These are phyloP conservation scores for Calidris pygmaea DNA, from an alignment of 2,113 vertebrate genomes.

Conservation along the genomic window DNA sequence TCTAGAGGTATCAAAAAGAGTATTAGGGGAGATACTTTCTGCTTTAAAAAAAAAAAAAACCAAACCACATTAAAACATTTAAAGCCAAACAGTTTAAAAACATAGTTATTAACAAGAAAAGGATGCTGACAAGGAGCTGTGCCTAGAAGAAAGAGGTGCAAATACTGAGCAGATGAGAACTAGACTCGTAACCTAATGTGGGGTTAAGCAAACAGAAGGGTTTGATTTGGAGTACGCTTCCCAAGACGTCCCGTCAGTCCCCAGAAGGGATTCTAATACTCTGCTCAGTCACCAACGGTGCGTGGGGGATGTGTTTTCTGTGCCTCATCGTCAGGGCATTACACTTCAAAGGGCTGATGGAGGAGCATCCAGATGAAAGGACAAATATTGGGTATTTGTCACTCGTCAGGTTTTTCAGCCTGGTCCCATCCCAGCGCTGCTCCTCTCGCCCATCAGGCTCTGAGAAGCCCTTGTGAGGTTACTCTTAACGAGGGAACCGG, in stretches of 20 bases:
- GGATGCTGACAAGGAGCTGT: neutral
- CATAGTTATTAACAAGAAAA: neutral
- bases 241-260: neutral
- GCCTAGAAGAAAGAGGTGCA: neutral
- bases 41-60: neutral
- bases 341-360: neutral
- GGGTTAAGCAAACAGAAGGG: neutral
- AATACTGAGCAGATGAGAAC: neutral
- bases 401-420: neutral
- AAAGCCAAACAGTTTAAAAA: neutral
- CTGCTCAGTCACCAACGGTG: neutral
- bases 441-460: neutral
- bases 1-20: neutral
- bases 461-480: neutral
- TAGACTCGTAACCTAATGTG: neutral
- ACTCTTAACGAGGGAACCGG: neutral
- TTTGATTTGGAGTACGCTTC: neutral
- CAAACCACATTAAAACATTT: neutral
- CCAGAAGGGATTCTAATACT: neutral
- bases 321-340: neutral
- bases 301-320: accelerated
- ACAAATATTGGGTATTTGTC: accelerated
- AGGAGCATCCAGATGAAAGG: neutral
- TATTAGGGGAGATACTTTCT: neutral
- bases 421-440: neutral